Evolutionary conservation across 2,113 vertebrate genomes (phyloP).

Genomic region (Falcunculus frontatus): DNA sequence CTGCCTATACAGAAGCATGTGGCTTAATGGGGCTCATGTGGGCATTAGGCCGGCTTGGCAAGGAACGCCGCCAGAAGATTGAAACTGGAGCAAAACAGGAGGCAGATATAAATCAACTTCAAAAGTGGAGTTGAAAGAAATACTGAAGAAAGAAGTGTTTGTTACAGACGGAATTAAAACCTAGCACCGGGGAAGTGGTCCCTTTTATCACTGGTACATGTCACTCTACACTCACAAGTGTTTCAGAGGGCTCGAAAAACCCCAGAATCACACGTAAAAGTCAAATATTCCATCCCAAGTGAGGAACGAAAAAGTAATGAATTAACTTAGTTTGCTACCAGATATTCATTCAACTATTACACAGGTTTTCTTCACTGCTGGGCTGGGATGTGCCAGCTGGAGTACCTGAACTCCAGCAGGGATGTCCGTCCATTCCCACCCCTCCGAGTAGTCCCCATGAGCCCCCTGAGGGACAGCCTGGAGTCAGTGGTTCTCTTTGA

Average conservation of each 20-base stretch:
- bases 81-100: conserved; percentile 41
- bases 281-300: not conserved
- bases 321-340: not conserved
- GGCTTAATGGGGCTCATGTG: conserved; percentile 27
- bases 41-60: conserved; percentile 8
- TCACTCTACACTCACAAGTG: not conserved
- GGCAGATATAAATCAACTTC: conserved; percentile 46
- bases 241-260: not conserved
- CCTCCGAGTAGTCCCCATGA: fast-evolving
- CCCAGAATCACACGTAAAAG: not conserved
- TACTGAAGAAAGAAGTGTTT: conserved; percentile 30
- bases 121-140: conserved; percentile 27
- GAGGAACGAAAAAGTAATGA: not conserved
- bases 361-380: not conserved
- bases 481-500: not conserved
- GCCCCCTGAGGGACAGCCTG: not conserved
- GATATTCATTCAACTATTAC: not conserved
- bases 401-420: not conserved
- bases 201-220: not conserved
- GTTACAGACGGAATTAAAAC: not conserved
- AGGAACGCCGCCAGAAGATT: not conserved
- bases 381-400: not conserved
- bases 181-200: not conserved
- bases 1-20: not conserved
- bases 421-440: not conserved